Evolutionary conservation across 2,888 invertebrate species (phyloP), one percentile per base, ranked within the genome.

Genomic region (Sinohyriopsis cumingii): DNA sequence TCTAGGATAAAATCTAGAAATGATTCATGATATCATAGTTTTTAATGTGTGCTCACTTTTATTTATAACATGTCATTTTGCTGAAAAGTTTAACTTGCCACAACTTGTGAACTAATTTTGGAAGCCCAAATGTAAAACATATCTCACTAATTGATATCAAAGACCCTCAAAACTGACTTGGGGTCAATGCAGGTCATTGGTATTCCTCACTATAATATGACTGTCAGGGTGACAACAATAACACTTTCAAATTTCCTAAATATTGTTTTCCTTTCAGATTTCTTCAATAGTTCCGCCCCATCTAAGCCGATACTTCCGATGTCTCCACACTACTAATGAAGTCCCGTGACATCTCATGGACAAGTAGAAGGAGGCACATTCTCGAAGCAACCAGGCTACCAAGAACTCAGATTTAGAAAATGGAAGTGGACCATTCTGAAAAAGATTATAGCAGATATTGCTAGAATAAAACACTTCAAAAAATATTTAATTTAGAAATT

Each of bases 361-460:
- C 76, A 98, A 92, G 88, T 96, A 95, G 5, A 98, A 95, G 76
- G 98, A 95, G 82, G 95, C 94, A 65, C 94, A 92, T 92, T 99
- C 99, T 76, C 97, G 94, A 91, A 98, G 95, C 86, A 97, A 91
- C 99, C 99, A 99, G 54, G 95, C 96, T 69, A 96, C 93, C 67
- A 98, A 93, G 89, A 96, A 99, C 90, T 98, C 96, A 89, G 96
- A 95, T 92, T 97, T 96, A 84, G 95, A 96, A 91, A 98, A 98
- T 24, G 98, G 95, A 81, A 98, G 92, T 60, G 96, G 94, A 61
- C 96, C 96, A 90, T 97, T 96, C 93, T 96, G 92, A 59, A 92
- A 91, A 59, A 66, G 45, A 45, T 45, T 45, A 65, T 56, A 33
- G 19, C 69, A 56, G 28, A 15, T 22, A 22, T 18, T 19, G 6